Evolutionary conservation across 2,888 invertebrate genomes (phyloP).

Genomic region (Mayetiola destructor): DNA sequence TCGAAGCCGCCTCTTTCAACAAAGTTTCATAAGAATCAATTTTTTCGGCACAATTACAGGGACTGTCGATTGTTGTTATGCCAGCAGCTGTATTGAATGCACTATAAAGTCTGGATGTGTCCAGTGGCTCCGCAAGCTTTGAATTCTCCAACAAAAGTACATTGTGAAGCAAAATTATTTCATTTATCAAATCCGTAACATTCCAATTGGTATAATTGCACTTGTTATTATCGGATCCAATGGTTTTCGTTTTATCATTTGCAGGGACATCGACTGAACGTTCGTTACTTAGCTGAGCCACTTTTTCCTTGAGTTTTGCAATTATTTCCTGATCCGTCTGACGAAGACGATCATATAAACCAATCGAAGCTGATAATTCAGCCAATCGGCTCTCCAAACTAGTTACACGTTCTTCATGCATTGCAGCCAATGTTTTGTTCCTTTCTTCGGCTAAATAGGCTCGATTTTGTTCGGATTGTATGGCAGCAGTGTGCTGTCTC

Average conservation of each 20-base stretch:
- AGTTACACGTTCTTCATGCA: constrained; percentile 63
- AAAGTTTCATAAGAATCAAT: constrained; percentile 48
- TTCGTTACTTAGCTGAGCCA: constrained; percentile 19
- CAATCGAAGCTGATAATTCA: constrained; percentile 64
- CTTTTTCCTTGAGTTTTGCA: constrained; percentile 40
- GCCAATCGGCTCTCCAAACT: constrained; percentile 60
- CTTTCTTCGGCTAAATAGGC: constrained; percentile 57
- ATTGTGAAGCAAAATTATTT: constrained; percentile 48
- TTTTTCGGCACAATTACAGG: constrained; percentile 40
- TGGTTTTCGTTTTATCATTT: neutral
- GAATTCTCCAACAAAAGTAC: constrained; percentile 45
- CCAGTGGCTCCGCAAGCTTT: constrained; percentile 44
- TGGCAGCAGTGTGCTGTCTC: constrained; percentile 54
- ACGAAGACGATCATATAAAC: constrained; percentile 56
- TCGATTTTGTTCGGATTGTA: constrained; percentile 59
- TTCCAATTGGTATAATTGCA: constrained; percentile 33
- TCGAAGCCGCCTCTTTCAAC: constrained; percentile 40
- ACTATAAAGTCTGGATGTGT: constrained; percentile 40
- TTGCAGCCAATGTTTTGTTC: constrained; percentile 48
- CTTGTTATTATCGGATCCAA: too few species aligned
- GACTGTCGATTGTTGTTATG: neutral
- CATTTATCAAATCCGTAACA: constrained; percentile 44
- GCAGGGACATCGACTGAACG: neutral
- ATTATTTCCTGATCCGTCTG: constrained; percentile 60
- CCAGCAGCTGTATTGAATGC: constrained; percentile 19